Evolutionary conservation across 2,888 invertebrate genomes (phyloP).

Genomic region (Trissolcus brochymenae): DNA sequence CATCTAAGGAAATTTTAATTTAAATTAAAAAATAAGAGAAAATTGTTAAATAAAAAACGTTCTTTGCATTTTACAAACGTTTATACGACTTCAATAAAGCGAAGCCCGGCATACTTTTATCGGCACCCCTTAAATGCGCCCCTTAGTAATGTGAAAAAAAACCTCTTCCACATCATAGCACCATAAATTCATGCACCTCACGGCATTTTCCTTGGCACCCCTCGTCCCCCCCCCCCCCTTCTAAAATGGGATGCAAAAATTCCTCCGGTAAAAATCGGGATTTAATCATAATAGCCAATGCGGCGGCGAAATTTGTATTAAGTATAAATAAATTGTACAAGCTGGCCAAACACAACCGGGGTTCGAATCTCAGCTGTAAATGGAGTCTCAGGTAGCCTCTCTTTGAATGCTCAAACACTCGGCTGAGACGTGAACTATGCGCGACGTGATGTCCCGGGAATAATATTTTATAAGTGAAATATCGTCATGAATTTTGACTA

Average conservation of each 20-base stretch:
- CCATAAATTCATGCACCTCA: slow-evolving; percentile 19
- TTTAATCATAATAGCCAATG: background rate
- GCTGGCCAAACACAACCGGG: slow-evolving; percentile 10
- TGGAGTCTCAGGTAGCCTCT: slow-evolving; percentile 45
- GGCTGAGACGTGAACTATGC: slow-evolving; percentile 40
- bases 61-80: background rate
- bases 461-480: slow-evolving; percentile 48
- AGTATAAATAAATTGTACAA: background rate
- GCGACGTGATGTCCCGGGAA: slow-evolving; percentile 44
- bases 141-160: slow-evolving; percentile 10
- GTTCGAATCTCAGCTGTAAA: slow-evolving; percentile 37
- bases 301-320: no score
- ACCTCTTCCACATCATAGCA: slow-evolving; percentile 16
- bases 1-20: no score
- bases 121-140: slow-evolving; percentile 9
- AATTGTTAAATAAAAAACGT: no score
- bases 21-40: no score
- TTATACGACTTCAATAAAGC: slow-evolving; percentile 8
- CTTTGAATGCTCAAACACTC: slow-evolving; percentile 37
- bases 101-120: slow-evolving; percentile 2
- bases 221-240: no score
- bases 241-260: background rate
- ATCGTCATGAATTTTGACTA: slow-evolving; percentile 39
- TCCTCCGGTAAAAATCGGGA: background rate
- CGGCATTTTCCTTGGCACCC: slow-evolving; percentile 1